phyloP scores from a whole-genome alignment of 2,797 vertebrate genomes.

The Rhinella marina region DNA sequence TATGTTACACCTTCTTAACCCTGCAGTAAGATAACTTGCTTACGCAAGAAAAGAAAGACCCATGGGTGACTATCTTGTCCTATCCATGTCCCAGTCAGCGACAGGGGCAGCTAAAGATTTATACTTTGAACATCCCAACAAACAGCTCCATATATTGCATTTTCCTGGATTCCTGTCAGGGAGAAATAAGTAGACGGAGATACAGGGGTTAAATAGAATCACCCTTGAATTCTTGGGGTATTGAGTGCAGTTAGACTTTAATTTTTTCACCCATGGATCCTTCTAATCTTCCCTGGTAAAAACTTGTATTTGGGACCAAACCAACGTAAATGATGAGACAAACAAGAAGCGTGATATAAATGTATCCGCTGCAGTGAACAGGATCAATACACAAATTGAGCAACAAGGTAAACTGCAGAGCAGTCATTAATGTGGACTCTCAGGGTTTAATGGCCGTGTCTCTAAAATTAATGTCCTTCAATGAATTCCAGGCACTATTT shows the following conservation, averaged over 20 bases:
- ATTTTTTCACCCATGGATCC: too few relatives aligned
- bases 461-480: not conserved
- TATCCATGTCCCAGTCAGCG: too few relatives aligned
- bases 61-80: too few relatives aligned
- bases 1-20: too few relatives aligned
- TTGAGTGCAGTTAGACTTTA: not conserved
- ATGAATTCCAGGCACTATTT: constrained; percentile 13
- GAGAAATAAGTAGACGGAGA: too few relatives aligned
- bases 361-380: not conserved
- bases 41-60: too few relatives aligned
- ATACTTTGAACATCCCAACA: too few relatives aligned
- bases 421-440: constrained; percentile 9
- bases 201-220: not conserved
- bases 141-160: too few relatives aligned
- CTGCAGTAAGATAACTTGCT: too few relatives aligned
- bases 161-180: too few relatives aligned
- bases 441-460: not conserved
- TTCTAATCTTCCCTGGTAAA: not conserved
- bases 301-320: not conserved
- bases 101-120: too few relatives aligned
- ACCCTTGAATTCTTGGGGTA: not conserved
- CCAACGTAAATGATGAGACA: not conserved
- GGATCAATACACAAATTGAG: constrained; percentile 31
- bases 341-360: not conserved
- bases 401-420: constrained; percentile 7